A percentile compares a stretch with the other conserved stretches of the same genome.
phyloP scores from a whole-genome alignment of 2,888 invertebrate species.

The Meiosimyza platycephala region DNA sequence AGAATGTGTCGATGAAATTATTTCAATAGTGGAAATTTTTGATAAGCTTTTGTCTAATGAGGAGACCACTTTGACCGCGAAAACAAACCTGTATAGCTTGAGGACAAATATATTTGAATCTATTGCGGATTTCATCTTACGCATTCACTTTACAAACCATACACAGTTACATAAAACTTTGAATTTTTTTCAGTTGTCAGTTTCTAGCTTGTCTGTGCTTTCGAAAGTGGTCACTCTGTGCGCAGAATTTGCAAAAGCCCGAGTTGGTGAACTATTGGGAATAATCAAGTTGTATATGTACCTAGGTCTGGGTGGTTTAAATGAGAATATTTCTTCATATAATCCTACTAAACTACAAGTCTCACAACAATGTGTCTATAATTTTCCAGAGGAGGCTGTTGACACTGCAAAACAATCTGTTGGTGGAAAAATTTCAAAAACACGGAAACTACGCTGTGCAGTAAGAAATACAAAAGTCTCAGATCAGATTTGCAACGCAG shows the following conservation, averaged over 20 bases:
- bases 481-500: too few relatives aligned
- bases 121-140: conserved; percentile 7
- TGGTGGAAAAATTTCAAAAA: conserved; percentile 73
- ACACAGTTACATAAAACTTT: not conserved
- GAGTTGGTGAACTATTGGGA: conserved; percentile 71
- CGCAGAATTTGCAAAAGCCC: conserved; percentile 56
- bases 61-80: not conserved
- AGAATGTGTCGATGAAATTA: conserved; percentile 8
- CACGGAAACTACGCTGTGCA: conserved; percentile 43
- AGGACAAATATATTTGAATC: not conserved
- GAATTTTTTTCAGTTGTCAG: conserved; percentile 29
- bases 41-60: not conserved
- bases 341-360: conserved; percentile 70
- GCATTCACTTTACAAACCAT: not conserved
- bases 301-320: conserved; percentile 66
- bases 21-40: conserved; percentile 5
- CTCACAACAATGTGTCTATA: conserved; percentile 73
- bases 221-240: conserved; percentile 57
- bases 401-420: conserved; percentile 42
- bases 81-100: not conserved
- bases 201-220: conserved; percentile 49
- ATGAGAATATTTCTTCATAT: conserved; percentile 41
- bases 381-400: conserved; percentile 58
- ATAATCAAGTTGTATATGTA: conserved; percentile 71
- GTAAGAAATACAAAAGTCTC: conserved; percentile 21